Evolutionary conservation across 2,888 invertebrate genomes (phyloP), one percentile per base, ranked within the genome.

Genomic region (Platerodrilus igneus): DNA sequence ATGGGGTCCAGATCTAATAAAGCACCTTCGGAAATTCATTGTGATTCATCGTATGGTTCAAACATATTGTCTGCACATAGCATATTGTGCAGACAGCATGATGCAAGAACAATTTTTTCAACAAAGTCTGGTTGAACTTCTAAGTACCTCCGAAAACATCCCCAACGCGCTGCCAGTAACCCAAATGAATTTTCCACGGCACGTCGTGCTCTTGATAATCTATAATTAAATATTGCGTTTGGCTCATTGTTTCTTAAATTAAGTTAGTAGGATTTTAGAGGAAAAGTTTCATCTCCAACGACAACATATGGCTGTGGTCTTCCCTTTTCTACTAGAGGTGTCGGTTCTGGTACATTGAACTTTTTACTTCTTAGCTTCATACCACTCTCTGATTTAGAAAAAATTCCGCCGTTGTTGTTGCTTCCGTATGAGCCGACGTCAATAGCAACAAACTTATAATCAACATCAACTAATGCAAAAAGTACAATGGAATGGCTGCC

Each of bases 401-500:
- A 14, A 8, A 16, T 37, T 30, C 17, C 9, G 18, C 30, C 23
- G 19, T 30, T 6, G 11, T 8, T 13, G 22, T 29, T 7, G 13
- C 13, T 4, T 29, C 23, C 8, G n/a, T n/a, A n/a, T n/a, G n/a
- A n/a, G n/a, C n/a, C n/a, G n/a, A n/a, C n/a, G n/a, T n/a, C n/a
- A n/a, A n/a, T n/a, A n/a, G n/a, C n/a, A n/a, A n/a, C n/a, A n/a
- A n/a, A n/a, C n/a, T n/a, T n/a, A n/a, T n/a, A 30, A 31, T 10
- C 20, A 17, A 17, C 21, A 22, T 16, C 30, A 30, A 19, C 25
- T 16, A 18, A 18, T 19, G 14, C 25, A 23, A 28, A 40, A 37
- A 11, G 50, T 43, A 38, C 40, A 45, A 28, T 37, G 27, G 13
- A n/a, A n/a, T 48, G 47, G 10, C 51, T 39, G 19, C 49, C 42